These are phyloP conservation scores for Coelopa pilipes DNA, from an alignment of 2,888 invertebrate genomes.

Conservation along the genomic window DNA sequence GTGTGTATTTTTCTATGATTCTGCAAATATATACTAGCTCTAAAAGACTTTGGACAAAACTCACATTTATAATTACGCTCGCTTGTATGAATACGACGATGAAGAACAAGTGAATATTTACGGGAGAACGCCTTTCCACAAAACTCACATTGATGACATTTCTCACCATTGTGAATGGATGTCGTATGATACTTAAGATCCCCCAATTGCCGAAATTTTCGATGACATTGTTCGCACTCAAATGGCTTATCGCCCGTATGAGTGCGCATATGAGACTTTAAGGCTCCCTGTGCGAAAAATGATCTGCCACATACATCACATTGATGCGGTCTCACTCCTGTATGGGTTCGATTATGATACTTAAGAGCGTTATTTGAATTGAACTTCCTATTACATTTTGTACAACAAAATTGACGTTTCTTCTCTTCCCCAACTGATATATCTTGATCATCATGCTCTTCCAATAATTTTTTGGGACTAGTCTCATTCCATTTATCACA, in stretches of 20 bases:
- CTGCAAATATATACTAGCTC: conserved; percentile 86
- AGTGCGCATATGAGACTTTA: conserved; percentile 83
- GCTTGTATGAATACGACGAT: conserved; percentile 86
- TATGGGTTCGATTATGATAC: conserved; percentile 85
- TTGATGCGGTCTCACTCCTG: conserved; percentile 79
- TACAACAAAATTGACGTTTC: conserved; percentile 50
- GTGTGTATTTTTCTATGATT: conserved; percentile 88
- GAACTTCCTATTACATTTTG: conserved; percentile 77
- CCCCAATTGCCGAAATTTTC: conserved; percentile 87
- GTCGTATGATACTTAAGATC: conserved; percentile 88
- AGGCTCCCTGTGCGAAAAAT: conserved; percentile 83
- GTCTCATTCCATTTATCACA: conserved; percentile 10
- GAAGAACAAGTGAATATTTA: conserved; percentile 85
- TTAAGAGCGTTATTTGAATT: conserved; percentile 84
- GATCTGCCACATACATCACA: conserved; percentile 85
- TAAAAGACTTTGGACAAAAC: conserved; percentile 83
- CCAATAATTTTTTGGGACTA: conserved; percentile 9
- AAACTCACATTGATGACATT: conserved; percentile 87
- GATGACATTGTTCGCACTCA: conserved; percentile 80
- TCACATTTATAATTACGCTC: conserved; percentile 89
- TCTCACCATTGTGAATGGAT: conserved; percentile 83
- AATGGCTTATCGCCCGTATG: conserved; percentile 89
- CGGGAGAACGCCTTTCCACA: conserved; percentile 90
- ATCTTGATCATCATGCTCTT: conserved; percentile 3
- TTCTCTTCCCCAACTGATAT: background rate